These are phyloP conservation scores for Hyposoter didymator DNA, from an alignment of 2,888 invertebrate species.

Conservation along the genomic window DNA sequence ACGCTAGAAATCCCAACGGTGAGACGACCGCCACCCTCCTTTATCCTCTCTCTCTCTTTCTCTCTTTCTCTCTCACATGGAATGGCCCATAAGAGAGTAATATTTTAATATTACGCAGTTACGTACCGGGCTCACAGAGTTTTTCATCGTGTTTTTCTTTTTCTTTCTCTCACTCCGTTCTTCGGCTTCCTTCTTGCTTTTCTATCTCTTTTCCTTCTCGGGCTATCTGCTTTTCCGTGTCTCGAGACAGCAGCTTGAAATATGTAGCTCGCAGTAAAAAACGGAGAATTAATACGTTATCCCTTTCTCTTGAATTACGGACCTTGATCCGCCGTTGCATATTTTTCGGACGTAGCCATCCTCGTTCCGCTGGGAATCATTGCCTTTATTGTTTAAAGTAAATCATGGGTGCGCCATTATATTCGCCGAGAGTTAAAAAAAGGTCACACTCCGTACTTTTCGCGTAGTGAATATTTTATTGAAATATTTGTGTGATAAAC, in stretches of 20 bases:
- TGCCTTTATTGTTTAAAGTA: not conserved
- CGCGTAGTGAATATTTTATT: not conserved
- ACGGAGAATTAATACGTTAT: conserved; percentile 44
- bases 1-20: conserved; percentile 40
- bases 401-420: not conserved
- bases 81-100: conserved; percentile 64
- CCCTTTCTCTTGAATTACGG: conserved; percentile 40
- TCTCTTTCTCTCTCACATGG: conserved; percentile 24
- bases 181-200: not conserved
- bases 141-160: conserved; percentile 52
- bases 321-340: conserved; percentile 20
- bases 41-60: conserved; percentile 5
- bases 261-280: conserved; percentile 24
- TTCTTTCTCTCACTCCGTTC: not conserved
- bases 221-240: not conserved
- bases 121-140: conserved; percentile 49
- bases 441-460: not conserved
- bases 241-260: conserved; percentile 11
- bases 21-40: conserved; percentile 20
- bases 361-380: not conserved
- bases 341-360: not conserved
- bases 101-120: conserved; percentile 68
- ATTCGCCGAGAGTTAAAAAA: not conserved
- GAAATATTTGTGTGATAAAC: not conserved
- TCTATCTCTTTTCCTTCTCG: not conserved